A percentile compares a stretch with the other conserved stretches of the same genome.
Conservation (phyloP, 2,888 invertebrate genomes). For the Ophion ventricosus region DNA sequence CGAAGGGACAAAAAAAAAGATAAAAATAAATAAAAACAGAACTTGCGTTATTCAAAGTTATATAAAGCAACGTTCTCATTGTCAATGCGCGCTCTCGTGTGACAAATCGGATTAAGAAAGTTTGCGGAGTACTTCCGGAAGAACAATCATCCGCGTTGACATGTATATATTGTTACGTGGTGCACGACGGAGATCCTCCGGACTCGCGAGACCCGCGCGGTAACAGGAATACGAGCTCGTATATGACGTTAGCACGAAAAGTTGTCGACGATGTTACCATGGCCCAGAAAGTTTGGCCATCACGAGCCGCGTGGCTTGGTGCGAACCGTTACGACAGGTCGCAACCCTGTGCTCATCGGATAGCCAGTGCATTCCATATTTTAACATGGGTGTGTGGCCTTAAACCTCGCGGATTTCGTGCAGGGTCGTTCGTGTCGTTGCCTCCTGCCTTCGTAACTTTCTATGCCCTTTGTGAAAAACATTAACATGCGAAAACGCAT, state of each 20-base stretch:
- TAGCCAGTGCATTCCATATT: neutral
- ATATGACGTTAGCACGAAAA: conserved; percentile 22
- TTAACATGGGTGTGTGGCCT: neutral
- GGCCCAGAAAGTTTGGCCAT: conserved; percentile 60
- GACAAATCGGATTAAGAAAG: conserved; percentile 37
- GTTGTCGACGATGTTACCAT: conserved; percentile 36
- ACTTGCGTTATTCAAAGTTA: conserved; percentile 15
- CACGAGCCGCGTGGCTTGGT: conserved; percentile 27
- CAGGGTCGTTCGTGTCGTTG: neutral
- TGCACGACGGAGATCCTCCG: conserved; percentile 9
- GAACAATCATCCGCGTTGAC: conserved; percentile 36
- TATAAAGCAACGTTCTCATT: neutral
- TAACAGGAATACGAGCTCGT: neutral
- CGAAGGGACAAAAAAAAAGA: neutral
- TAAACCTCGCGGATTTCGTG: neutral
- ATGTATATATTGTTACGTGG: conserved; percentile 23
- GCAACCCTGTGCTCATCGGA: neutral
- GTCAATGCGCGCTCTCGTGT: neutral
- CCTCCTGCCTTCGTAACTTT: too few species aligned
- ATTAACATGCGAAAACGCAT: too few species aligned
- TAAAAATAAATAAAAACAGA: neutral
- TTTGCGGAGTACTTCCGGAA: conserved; percentile 50
- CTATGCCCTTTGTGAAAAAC: too few species aligned
- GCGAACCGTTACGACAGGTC: conserved; percentile 15
- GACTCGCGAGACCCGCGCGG: conserved; percentile 9